These are phyloP conservation scores for Presbytis comata DNA, from an alignment of 2,797 vertebrate genomes.

Conservation along the genomic window DNA sequence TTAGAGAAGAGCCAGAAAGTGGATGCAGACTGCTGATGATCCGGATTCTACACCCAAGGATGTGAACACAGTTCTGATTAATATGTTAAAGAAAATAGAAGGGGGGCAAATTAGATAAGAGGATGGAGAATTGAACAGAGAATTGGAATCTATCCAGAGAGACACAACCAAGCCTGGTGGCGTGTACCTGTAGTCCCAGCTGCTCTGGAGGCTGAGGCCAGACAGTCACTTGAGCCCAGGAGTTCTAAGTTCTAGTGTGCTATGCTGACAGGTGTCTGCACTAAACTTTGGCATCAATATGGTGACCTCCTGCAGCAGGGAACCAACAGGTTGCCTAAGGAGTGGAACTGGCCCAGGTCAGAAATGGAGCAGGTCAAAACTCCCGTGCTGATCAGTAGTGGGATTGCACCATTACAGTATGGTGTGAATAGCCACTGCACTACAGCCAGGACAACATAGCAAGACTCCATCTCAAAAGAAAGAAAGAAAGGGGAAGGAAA, in stretches of 20 bases:
- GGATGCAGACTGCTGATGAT: not conserved
- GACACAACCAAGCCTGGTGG: not conserved
- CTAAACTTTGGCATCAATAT: not conserved
- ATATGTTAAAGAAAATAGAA: not conserved
- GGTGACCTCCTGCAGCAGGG: not conserved
- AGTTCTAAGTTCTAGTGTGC: not conserved
- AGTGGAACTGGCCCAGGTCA: not conserved
- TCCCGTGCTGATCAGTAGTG: not conserved
- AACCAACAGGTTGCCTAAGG: not conserved
- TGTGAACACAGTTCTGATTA: not conserved
- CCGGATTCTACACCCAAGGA: not conserved
- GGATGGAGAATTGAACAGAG: not conserved
- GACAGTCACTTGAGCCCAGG: not conserved
- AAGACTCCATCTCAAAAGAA: not conserved
- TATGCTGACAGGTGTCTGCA: not conserved
- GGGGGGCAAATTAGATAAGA: not conserved
- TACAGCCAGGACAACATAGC: not conserved
- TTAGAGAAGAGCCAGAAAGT: not conserved
- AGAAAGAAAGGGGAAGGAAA: not conserved
- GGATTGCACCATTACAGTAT: not conserved
- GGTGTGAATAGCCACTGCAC: not conserved
- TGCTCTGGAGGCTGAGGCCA: accelerated
- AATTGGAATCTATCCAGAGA: not conserved
- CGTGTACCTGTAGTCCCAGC: not conserved
- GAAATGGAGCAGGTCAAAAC: not conserved